phyloP scores from a whole-genome alignment of 2,797 vertebrate species.

The Danio tinwini region DNA sequence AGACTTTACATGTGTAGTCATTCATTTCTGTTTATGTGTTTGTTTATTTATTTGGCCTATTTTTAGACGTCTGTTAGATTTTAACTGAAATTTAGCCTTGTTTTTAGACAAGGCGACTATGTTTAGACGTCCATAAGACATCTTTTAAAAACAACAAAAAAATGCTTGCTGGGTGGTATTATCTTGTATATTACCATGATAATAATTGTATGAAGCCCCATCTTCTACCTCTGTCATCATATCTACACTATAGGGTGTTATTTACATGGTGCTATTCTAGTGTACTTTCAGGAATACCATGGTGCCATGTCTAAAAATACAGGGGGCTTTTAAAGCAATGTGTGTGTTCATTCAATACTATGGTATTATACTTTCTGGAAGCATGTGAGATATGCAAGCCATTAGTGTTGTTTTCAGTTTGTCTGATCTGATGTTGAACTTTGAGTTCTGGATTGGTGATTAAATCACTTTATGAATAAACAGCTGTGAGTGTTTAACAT shows the following conservation, averaged over 20 bases:
- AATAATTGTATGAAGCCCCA: background rate
- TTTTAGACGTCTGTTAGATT: too few relatives aligned
- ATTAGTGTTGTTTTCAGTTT: background rate
- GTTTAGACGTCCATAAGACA: too few relatives aligned
- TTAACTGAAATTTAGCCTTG: too few relatives aligned
- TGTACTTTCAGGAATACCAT: constrained; percentile 12
- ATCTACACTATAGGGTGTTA: background rate
- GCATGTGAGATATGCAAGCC: background rate
- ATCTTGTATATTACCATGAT: background rate
- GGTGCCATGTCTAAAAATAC: background rate
- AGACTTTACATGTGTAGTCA: too few relatives aligned
- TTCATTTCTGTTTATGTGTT: too few relatives aligned
- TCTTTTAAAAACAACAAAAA: too few relatives aligned
- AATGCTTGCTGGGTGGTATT: too few relatives aligned
- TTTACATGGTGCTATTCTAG: background rate
- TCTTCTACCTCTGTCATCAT: too few relatives aligned
- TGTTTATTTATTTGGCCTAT: too few relatives aligned
- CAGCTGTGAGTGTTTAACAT: background rate
- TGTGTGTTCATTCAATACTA: background rate
- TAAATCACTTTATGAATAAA: background rate
- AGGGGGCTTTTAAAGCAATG: background rate
- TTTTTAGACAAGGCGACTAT: too few relatives aligned
- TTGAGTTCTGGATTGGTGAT: background rate
- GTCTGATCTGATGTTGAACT: background rate
- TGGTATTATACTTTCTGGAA: background rate